These are phyloP conservation scores for Pegoplata infirma DNA, from an alignment of 2,888 invertebrate genomes.

Conservation along the genomic window DNA sequence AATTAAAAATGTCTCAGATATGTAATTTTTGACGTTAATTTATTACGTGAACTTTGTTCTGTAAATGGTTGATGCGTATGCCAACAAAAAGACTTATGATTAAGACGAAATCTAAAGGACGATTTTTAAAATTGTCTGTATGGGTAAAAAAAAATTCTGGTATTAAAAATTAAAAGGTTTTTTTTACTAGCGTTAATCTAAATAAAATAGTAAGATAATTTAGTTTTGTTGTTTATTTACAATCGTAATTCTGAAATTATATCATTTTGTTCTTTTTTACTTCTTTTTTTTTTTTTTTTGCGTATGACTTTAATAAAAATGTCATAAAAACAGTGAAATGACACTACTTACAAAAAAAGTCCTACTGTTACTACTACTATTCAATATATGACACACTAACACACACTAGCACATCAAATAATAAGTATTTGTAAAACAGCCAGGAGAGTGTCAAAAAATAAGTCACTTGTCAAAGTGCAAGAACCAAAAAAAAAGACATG, in stretches of 20 bases:
- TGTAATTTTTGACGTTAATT: too few relatives aligned
- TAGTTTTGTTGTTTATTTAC: neutral
- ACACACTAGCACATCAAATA: conserved; percentile 22
- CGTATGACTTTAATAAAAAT: conserved; percentile 48
- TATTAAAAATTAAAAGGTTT: neutral
- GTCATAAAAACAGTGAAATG: conserved; percentile 50
- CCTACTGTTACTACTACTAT: neutral
- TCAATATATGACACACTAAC: conserved; percentile 21
- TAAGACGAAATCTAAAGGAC: too few relatives aligned
- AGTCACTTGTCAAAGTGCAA: conserved; percentile 56
- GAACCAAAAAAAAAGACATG: conserved; percentile 1
- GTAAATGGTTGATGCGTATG: too few relatives aligned
- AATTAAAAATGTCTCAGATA: too few relatives aligned
- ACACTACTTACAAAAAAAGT: conserved; percentile 6
- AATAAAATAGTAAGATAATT: neutral
- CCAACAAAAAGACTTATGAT: too few relatives aligned
- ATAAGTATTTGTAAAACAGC: conserved; percentile 22
- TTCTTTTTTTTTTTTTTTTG: neutral
- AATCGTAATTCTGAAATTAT: neutral
- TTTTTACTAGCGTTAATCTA: neutral
- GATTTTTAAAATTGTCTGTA: too few relatives aligned
- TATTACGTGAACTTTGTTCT: too few relatives aligned
- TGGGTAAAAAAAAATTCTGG: too few relatives aligned
- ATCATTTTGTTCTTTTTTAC: too few relatives aligned
- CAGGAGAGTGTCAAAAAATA: conserved; percentile 15